Evolutionary conservation across 1,140 invertebrate genomes (phyloP).

Genomic region (Capitella teleta): DNA sequence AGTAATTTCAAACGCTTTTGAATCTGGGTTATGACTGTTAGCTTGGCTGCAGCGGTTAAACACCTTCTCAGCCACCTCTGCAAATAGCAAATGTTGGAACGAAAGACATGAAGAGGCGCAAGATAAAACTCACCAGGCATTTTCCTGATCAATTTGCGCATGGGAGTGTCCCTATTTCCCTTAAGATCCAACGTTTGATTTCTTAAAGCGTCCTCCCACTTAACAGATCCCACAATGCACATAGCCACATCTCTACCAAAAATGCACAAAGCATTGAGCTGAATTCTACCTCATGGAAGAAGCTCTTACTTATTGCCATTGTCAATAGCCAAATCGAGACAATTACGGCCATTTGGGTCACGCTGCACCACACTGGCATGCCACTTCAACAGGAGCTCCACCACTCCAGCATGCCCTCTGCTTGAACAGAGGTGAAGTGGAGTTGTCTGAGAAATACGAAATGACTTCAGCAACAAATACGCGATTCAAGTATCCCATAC

Average conservation of each 20-base stretch:
- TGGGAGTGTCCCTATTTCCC: constrained; percentile 39
- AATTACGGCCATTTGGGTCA: constrained; percentile 41
- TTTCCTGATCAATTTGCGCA: constrained; percentile 45
- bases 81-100: neutral
- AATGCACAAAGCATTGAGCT: neutral
- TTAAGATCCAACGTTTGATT: constrained; percentile 31
- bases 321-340: constrained; percentile 45
- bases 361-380: constrained; percentile 33
- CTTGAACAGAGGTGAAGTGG: constrained; percentile 39
- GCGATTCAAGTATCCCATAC: constrained; percentile 24
- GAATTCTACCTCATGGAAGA: neutral
- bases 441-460: constrained; percentile 24
- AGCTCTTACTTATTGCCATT: constrained; percentile 32
- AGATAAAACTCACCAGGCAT: constrained; percentile 37
- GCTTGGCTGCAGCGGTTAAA: neutral
- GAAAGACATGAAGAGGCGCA: neutral
- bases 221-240: constrained; percentile 36
- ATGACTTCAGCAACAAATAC: too few species aligned
- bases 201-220: constrained; percentile 40
- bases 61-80: neutral
- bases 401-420: constrained; percentile 36
- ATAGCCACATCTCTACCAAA: constrained; percentile 38
- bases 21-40: neutral
- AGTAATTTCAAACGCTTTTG: neutral
- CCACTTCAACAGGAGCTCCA: constrained; percentile 36